Evolutionary conservation across 2,888 invertebrate genomes (phyloP).

Genomic region (Timema podura): DNA sequence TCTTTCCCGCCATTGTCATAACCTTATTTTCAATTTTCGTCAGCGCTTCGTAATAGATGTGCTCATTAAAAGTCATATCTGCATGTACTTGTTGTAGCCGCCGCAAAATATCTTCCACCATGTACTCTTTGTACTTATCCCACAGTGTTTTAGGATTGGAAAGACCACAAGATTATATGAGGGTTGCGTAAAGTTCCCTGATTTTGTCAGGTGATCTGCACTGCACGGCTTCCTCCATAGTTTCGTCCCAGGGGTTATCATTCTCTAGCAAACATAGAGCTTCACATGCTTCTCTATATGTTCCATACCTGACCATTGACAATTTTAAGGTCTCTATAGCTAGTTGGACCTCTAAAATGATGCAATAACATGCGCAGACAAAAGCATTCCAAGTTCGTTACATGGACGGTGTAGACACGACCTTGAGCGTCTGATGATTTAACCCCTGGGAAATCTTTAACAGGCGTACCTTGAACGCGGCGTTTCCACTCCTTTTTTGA

Average conservation of each 20-base stretch:
- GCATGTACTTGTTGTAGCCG: no score
- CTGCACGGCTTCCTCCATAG: slow-evolving; percentile 5
- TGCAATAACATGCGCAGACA: background rate
- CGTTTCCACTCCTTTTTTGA: no score
- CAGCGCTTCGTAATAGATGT: no score
- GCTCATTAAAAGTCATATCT: no score
- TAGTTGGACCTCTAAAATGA: background rate
- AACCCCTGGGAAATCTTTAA: background rate
- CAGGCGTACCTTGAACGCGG: background rate
- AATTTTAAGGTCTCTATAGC: slow-evolving; percentile 4
- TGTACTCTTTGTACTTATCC: slow-evolving; percentile 11
- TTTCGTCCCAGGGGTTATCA: background rate
- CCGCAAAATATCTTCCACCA: no score
- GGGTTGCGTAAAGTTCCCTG: slow-evolving; percentile 2
- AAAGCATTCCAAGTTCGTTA: background rate
- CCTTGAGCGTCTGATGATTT: slow-evolving; percentile 3
- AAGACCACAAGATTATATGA: slow-evolving; percentile 7
- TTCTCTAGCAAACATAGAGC: background rate
- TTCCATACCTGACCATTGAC: slow-evolving; percentile 7
- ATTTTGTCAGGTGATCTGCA: slow-evolving; percentile 4
- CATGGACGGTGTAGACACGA: slow-evolving; percentile 1
- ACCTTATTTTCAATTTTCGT: no score
- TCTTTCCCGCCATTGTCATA: no score
- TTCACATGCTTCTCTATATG: slow-evolving; percentile 8
- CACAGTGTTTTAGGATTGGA: background rate